Percentiles rank a stretch among this genome's conserved stretches.
phyloP scores from a whole-genome alignment of 2,888 invertebrate genomes.

The Tigriopus californicus region DNA sequence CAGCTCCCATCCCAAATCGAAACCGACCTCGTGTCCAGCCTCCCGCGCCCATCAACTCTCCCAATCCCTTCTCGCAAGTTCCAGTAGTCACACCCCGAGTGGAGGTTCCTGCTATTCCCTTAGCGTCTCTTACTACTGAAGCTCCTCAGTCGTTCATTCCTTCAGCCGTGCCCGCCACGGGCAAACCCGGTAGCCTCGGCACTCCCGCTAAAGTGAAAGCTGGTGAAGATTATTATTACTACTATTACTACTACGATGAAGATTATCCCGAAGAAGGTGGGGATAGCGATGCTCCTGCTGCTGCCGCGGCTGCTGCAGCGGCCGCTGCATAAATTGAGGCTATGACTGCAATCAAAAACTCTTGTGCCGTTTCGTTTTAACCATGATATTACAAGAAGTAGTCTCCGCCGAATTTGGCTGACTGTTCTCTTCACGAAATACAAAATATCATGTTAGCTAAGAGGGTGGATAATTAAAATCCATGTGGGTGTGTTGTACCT shows the following conservation, averaged over 20 bases:
- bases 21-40: too few relatives aligned
- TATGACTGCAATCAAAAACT: too few relatives aligned
- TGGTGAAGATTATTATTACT: slow-evolving; percentile 12
- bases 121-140: background rate
- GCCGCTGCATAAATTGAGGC: too few relatives aligned
- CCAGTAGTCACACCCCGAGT: background rate
- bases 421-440: too few relatives aligned
- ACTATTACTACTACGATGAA: slow-evolving; percentile 14
- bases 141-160: background rate
- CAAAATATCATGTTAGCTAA: too few relatives aligned
- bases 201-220: slow-evolving; percentile 9
- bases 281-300: background rate
- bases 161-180: background rate
- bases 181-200: background rate
- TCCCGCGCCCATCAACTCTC: background rate
- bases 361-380: too few relatives aligned
- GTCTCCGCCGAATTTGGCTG: too few relatives aligned
- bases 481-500: too few relatives aligned
- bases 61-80: background rate
- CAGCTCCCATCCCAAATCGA: too few relatives aligned
- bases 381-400: too few relatives aligned
- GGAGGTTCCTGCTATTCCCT: background rate
- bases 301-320: too few relatives aligned
- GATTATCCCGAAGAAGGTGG: background rate
- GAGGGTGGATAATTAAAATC: too few relatives aligned